Percentiles rank a stretch among this genome's conserved stretches.
Evolutionary conservation across 2,888 invertebrate genomes (phyloP).

Genomic region (Agrilus biguttatus): DNA sequence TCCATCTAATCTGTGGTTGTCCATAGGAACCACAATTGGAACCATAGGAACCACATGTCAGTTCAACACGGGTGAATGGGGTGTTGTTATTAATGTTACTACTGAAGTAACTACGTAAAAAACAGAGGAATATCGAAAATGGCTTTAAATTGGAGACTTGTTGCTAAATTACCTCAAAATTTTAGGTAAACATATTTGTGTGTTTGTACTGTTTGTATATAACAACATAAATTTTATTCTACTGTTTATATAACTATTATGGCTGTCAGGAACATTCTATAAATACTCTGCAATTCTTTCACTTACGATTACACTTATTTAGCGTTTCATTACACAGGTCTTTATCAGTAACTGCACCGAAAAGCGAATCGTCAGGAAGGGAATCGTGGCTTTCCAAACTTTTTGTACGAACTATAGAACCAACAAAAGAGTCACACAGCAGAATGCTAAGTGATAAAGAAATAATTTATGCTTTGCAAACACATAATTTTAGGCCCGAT

Average conservation of each 20-base stretch:
- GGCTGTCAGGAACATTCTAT: too few species aligned
- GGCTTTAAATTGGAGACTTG: slow-evolving; percentile 21
- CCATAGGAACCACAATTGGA: too few species aligned
- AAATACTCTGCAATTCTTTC: too few species aligned
- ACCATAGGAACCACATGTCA: too few species aligned
- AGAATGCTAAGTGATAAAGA: slow-evolving; percentile 94
- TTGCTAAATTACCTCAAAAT: slow-evolving; percentile 19
- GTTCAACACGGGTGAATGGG: too few species aligned
- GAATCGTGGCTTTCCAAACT: slow-evolving; percentile 68
- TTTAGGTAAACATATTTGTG: slow-evolving; percentile 16
- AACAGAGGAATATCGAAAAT: slow-evolving; percentile 10
- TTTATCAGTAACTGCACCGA: slow-evolving; percentile 26
- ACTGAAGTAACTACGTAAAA: too few species aligned
- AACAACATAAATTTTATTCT: neutral
- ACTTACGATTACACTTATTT: neutral
- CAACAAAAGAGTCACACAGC: slow-evolving; percentile 92
- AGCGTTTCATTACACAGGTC: slow-evolving; percentile 13
- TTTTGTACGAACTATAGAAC: slow-evolving; percentile 80
- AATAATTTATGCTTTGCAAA: slow-evolving; percentile 86
- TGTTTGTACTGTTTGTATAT: neutral
- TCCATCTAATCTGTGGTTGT: too few species aligned
- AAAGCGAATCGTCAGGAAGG: slow-evolving; percentile 41
- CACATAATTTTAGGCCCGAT: slow-evolving; percentile 88
- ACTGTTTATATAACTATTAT: neutral
- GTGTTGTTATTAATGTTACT: too few species aligned